Evolutionary conservation across 2,113 vertebrate species (phyloP).

Genomic region (Python bivittatus): DNA sequence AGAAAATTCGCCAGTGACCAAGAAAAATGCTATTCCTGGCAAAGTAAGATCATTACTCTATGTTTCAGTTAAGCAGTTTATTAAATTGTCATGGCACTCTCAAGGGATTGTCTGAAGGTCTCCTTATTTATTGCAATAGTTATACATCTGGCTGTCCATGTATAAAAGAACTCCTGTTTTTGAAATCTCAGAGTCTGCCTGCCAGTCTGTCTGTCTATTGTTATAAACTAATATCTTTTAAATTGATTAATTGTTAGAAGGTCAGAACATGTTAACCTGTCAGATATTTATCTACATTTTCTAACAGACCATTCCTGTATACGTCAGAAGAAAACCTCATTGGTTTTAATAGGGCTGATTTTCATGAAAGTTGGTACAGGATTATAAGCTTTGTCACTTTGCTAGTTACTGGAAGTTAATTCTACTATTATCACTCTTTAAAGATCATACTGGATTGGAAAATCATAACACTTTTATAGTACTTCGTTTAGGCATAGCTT

Average conservation of each 20-base stretch:
- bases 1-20: conserved; percentile 27
- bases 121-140: neutral
- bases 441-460: neutral
- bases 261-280: neutral
- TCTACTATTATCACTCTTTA: neutral
- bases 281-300: neutral
- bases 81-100: neutral
- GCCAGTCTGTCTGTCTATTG: neutral
- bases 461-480: neutral
- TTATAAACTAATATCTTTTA: neutral
- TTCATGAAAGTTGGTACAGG: neutral
- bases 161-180: conserved; percentile 9
- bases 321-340: neutral
- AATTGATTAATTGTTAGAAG: neutral
- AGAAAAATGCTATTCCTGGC: conserved; percentile 33
- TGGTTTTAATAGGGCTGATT: neutral
- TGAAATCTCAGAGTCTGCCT: neutral
- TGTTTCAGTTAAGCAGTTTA: conserved; percentile 20
- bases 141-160: neutral
- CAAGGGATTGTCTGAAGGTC: neutral
- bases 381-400: neutral
- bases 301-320: neutral
- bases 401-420: neutral
- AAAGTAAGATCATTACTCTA: conserved; percentile 59
- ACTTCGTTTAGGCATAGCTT: neutral